Evolutionary conservation across 2,797 vertebrate genomes (phyloP).

Genomic region (Aplochiton taeniatus): DNA sequence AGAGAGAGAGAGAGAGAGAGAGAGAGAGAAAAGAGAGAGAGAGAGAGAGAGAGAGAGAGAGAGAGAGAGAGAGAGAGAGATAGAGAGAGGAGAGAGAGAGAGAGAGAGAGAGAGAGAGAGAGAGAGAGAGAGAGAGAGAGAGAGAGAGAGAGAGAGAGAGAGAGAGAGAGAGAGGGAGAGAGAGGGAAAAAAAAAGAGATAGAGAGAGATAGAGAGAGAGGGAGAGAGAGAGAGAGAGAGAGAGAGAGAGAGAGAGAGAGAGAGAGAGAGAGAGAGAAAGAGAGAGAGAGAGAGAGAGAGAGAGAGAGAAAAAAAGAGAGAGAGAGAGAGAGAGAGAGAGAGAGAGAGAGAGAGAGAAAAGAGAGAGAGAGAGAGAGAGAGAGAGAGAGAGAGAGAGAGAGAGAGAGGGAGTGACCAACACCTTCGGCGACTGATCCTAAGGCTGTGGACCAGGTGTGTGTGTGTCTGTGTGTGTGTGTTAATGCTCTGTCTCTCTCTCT

Average conservation of each 20-base stretch:
- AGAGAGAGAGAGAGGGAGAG: slow-evolving; percentile 24
- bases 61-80: slow-evolving; percentile 1
- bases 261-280: slow-evolving; percentile 10
- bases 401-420: background rate
- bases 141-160: slow-evolving; percentile 18
- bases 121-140: slow-evolving; percentile 30
- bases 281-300: slow-evolving; percentile 23
- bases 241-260: slow-evolving; percentile 14
- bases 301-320: slow-evolving; percentile 27
- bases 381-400: slow-evolving; percentile 12
- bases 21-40: slow-evolving; percentile 13
- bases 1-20: slow-evolving; percentile 13
- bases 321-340: slow-evolving; percentile 7
- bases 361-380: slow-evolving; percentile 10
- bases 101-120: slow-evolving; percentile 9
- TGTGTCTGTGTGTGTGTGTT: too few species aligned
- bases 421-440: too few species aligned
- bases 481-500: too few species aligned
- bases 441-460: too few species aligned
- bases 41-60: slow-evolving; percentile 18
- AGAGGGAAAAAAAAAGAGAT: slow-evolving; percentile 26
- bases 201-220: slow-evolving; percentile 7
- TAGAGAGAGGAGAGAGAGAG: slow-evolving; percentile 16
- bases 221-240: slow-evolving; percentile 30
- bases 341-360: slow-evolving; percentile 19